A percentile compares a stretch with the other conserved stretches of the same genome.
These are phyloP conservation scores for Cancer borealis DNA, from an alignment of 2,888 invertebrate species.

Conservation along the genomic window DNA sequence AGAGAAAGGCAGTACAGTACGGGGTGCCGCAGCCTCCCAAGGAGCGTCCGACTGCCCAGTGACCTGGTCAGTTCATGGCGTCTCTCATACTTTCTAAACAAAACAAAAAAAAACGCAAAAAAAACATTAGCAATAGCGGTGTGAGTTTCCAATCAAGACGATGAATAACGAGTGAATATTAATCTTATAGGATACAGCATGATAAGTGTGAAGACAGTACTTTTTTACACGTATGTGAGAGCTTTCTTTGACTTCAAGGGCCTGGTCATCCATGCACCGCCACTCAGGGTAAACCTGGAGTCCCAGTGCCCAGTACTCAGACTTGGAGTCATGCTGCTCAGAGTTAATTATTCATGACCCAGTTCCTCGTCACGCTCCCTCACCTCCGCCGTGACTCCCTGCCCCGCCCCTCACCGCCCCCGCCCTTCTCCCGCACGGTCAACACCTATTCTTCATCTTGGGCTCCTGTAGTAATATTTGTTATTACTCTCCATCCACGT, in stretches of 20 bases:
- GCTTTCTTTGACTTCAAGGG: background rate
- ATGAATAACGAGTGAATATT: background rate
- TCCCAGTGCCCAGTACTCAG: background rate
- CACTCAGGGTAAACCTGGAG: background rate
- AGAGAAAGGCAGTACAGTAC: background rate
- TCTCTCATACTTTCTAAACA: conserved; percentile 48
- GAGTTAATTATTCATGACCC: conserved; percentile 40
- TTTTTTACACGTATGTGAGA: background rate
- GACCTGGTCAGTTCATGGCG: conserved; percentile 47
- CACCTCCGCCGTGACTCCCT: conserved; percentile 31
- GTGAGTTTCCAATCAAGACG: conserved; percentile 5
- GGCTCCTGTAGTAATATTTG: background rate
- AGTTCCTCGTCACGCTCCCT: conserved; percentile 38
- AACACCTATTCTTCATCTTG: background rate
- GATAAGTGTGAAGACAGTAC: background rate
- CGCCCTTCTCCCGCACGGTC: background rate
- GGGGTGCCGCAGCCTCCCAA: background rate
- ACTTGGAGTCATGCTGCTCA: conserved; percentile 22
- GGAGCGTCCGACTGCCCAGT: conserved; percentile 50
- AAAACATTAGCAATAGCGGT: background rate
- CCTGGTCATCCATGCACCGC: background rate
- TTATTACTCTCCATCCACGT: background rate
- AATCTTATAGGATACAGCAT: background rate
- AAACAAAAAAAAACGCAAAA: background rate
- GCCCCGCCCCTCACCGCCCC: background rate